A percentile compares a stretch with the other conserved stretches of the same genome.
Conservation (phyloP, 2,113 vertebrate species). For the Turnix velox region DNA sequence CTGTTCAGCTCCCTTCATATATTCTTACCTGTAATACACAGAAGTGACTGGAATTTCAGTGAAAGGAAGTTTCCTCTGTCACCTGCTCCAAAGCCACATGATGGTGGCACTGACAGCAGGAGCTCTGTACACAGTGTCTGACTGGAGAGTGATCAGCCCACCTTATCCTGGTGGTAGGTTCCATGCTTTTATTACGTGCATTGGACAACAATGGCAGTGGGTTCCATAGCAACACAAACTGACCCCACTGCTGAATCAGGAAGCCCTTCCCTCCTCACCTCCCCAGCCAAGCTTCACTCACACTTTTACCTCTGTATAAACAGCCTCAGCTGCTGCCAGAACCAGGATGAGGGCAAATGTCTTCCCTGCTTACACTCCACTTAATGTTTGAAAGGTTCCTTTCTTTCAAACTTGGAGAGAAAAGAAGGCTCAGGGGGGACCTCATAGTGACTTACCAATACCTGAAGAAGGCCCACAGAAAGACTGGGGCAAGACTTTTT, state of each 20-base stretch:
- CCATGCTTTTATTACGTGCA: background rate
- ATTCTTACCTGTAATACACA: background rate
- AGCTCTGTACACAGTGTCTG: background rate
- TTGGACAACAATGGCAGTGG: background rate
- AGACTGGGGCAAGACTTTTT: no score
- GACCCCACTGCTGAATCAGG: background rate
- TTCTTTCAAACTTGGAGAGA: background rate
- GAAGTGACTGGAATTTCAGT: background rate
- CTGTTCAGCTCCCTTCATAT: background rate
- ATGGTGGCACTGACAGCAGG: background rate
- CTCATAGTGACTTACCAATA: no score
- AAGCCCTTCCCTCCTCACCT: background rate
- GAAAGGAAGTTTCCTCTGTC: background rate
- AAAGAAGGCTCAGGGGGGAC: no score
- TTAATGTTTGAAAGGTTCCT: background rate
- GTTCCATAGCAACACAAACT: background rate
- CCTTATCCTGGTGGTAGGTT: background rate
- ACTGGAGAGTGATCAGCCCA: background rate
- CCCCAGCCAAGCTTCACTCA: background rate
- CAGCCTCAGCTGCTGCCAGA: background rate
- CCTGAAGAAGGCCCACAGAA: no score
- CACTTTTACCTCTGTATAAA: rapidly evolving
- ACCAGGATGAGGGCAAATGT: background rate
- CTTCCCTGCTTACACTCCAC: background rate
- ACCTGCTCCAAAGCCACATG: background rate